Conservation (phyloP, 1,140 invertebrate genomes). For the Trachymyrmex septentrionalis region DNA sequence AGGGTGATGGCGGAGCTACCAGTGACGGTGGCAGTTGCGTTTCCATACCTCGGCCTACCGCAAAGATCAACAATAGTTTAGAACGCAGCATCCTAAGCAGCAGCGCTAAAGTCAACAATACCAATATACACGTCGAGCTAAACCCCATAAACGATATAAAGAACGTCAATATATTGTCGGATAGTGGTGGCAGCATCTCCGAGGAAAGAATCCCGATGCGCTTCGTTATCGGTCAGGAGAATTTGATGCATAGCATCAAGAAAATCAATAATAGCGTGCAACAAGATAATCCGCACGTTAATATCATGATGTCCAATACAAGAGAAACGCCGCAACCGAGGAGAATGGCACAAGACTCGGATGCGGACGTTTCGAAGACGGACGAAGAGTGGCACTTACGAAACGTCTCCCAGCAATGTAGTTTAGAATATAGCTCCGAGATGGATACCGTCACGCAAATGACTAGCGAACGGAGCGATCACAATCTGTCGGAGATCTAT, state of each 20-base stretch:
- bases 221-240: conserved; percentile 84
- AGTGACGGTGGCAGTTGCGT: conserved; percentile 86
- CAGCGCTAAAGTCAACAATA: conserved; percentile 92
- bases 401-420: conserved; percentile 88
- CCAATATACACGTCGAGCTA: conserved; percentile 91
- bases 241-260: conserved; percentile 72
- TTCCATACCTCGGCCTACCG: conserved; percentile 84
- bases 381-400: conserved; percentile 85
- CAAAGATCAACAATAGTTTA: conserved; percentile 87
- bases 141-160: conserved; percentile 87
- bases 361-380: conserved; percentile 85
- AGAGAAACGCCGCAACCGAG: conserved; percentile 47
- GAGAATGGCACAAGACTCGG: conserved; percentile 79
- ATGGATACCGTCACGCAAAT: conserved; percentile 90
- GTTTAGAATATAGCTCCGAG: conserved; percentile 91
- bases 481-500: conserved; percentile 83
- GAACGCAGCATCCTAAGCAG: conserved; percentile 90
- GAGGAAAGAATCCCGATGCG: conserved; percentile 82
- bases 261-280: conserved; percentile 77
- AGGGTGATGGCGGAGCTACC: conserved; percentile 89
- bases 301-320: conserved; percentile 19
- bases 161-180: conserved; percentile 89
- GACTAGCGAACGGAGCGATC: conserved; percentile 82
- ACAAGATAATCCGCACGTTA: conserved; percentile 79
- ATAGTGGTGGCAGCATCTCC: conserved; percentile 86